These are phyloP conservation scores for Rostratula benghalensis DNA, from an alignment of 2,113 vertebrate species.

Conservation along the genomic window DNA sequence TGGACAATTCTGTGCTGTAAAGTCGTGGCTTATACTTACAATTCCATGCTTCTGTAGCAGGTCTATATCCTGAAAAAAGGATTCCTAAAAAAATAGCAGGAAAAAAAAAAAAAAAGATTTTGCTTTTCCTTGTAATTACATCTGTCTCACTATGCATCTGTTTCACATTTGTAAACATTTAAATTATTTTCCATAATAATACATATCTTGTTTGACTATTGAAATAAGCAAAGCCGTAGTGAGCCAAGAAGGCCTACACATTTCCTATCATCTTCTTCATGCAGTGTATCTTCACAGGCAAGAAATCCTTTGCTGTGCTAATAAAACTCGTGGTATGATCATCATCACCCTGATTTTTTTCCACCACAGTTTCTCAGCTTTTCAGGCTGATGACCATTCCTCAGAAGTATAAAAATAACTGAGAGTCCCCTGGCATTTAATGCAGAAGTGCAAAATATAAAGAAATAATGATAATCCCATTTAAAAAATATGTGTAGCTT, in stretches of 20 bases:
- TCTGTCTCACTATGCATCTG: neutral
- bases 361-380: neutral
- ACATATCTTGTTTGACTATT: neutral
- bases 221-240: neutral
- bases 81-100: constrained; percentile 79
- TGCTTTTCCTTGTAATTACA: constrained; percentile 1
- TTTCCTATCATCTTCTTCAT: neutral
- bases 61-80: constrained; percentile 97
- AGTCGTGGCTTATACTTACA: constrained; percentile 79
- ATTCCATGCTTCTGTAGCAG: constrained; percentile 97
- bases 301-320: neutral
- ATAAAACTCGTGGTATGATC: neutral
- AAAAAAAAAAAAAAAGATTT: neutral
- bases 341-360: neutral
- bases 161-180: constrained; percentile 5
- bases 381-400: neutral
- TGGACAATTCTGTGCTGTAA: neutral
- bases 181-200: neutral
- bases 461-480: neutral
- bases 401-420: neutral
- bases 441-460: neutral
- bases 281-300: neutral
- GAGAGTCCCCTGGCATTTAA: neutral
- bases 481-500: neutral
- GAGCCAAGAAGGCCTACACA: neutral